Percentiles rank a stretch among this genome's conserved stretches.
Conservation (phyloP, 2,113 vertebrate genomes). For the Aleadryas rufinucha region DNA sequence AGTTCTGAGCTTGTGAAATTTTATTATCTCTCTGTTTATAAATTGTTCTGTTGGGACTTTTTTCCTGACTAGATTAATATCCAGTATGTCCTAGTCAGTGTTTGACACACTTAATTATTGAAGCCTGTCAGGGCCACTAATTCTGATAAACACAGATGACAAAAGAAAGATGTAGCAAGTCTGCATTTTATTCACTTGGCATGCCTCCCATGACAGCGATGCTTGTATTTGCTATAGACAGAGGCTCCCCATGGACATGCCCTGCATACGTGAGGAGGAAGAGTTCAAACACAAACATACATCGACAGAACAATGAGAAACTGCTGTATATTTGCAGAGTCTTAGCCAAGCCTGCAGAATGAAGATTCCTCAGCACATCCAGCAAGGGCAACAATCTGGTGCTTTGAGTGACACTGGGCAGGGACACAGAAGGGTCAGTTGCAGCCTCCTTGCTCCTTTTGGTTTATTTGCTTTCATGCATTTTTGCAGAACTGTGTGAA, state of each 20-base stretch:
- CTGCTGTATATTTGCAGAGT: neutral
- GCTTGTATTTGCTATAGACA: neutral
- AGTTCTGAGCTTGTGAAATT: neutral
- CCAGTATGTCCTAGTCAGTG: neutral
- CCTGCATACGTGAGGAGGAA: neutral
- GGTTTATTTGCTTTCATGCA: neutral
- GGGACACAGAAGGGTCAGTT: neutral
- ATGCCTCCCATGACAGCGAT: neutral
- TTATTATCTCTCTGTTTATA: neutral
- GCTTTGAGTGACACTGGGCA: neutral
- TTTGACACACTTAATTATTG: conserved; percentile 11
- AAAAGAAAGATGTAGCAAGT: neutral
- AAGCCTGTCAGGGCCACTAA: neutral
- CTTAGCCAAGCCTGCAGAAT: neutral
- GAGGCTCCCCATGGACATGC: neutral
- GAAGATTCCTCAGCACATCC: neutral
- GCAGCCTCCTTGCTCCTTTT: neutral
- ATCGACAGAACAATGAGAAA: neutral
- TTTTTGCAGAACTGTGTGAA: neutral
- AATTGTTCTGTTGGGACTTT: neutral
- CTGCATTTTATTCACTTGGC: neutral
- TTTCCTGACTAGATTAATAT: neutral
- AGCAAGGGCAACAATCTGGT: neutral
- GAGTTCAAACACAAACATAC: neutral
- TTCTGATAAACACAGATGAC: neutral